phyloP scores from a whole-genome alignment of 2,888 invertebrate species.

The Coecobrya sp. region DNA sequence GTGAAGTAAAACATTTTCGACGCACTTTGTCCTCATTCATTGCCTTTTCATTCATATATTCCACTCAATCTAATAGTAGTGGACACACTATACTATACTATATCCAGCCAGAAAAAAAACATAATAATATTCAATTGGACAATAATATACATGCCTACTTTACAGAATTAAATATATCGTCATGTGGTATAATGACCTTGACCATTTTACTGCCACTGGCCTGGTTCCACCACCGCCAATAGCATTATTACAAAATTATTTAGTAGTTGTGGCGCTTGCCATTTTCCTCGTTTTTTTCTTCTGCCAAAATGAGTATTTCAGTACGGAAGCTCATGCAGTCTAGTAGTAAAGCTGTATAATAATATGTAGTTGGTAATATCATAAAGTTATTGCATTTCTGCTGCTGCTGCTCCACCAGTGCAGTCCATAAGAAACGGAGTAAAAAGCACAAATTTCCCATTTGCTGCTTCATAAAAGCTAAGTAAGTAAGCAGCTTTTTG shows the following conservation, averaged over 20 bases:
- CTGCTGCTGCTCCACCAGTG: not conserved
- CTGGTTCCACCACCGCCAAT: not conserved
- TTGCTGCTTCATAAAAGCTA: not conserved
- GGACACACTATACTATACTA: not conserved
- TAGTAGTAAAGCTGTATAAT: not conserved
- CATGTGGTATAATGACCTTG: not conserved
- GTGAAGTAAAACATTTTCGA: slow-evolving; percentile 8
- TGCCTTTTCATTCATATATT: slow-evolving; percentile 38
- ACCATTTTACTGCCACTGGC: slow-evolving; percentile 27
- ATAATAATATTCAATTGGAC: not conserved
- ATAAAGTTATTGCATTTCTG: slow-evolving; percentile 18
- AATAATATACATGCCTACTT: not conserved
- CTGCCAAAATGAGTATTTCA: slow-evolving; percentile 12
- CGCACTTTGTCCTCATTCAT: slow-evolving; percentile 40
- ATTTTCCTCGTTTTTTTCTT: slow-evolving; percentile 9
- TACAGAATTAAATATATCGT: not conserved
- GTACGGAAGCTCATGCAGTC: not conserved
- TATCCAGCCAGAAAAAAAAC: not conserved
- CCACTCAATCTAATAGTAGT: not conserved
- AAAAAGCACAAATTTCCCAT: not conserved
- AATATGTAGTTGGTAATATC: not conserved
- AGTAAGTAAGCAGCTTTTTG: not conserved
- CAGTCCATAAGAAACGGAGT: not conserved
- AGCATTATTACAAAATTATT: not conserved
- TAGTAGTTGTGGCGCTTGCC: not conserved